A percentile compares a stretch with the other conserved stretches of the same genome.
Conservation (phyloP, 1,140 invertebrate species). For the Galendromus occidentalis region DNA sequence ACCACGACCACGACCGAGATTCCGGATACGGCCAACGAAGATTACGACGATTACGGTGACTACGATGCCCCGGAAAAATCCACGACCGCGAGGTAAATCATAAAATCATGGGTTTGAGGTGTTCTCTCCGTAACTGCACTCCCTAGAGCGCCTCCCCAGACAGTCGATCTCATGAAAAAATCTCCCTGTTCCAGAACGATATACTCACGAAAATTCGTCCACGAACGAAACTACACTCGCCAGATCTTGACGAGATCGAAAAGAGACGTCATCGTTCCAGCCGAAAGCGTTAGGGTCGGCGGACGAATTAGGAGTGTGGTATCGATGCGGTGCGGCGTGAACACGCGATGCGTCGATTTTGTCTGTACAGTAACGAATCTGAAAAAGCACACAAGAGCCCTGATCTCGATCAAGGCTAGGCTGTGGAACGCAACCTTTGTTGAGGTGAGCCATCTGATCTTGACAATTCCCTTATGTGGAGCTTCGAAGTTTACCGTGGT, state of each 20-base stretch:
- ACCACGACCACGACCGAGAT: neutral
- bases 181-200: neutral
- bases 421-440: slow-evolving; percentile 70
- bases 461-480: too few relatives aligned
- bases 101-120: too few relatives aligned
- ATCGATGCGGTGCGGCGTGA: neutral
- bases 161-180: neutral
- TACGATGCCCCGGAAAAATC: neutral
- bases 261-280: neutral
- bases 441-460: slow-evolving; percentile 18
- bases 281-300: neutral
- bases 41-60: neutral
- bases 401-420: slow-evolving; percentile 52
- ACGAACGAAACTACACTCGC: slow-evolving; percentile 5
- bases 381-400: slow-evolving; percentile 21
- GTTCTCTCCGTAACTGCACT: too few relatives aligned
- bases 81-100: neutral
- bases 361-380: slow-evolving; percentile 55
- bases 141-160: too few relatives aligned
- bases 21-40: neutral
- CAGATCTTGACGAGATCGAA: neutral
- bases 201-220: neutral
- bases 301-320: neutral
- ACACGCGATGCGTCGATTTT: slow-evolving; percentile 49
- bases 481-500: too few relatives aligned